A percentile compares a stretch with the other conserved stretches of the same genome.
Conservation (phyloP, 2,113 vertebrate species). For the Poicephalus meyeri region DNA sequence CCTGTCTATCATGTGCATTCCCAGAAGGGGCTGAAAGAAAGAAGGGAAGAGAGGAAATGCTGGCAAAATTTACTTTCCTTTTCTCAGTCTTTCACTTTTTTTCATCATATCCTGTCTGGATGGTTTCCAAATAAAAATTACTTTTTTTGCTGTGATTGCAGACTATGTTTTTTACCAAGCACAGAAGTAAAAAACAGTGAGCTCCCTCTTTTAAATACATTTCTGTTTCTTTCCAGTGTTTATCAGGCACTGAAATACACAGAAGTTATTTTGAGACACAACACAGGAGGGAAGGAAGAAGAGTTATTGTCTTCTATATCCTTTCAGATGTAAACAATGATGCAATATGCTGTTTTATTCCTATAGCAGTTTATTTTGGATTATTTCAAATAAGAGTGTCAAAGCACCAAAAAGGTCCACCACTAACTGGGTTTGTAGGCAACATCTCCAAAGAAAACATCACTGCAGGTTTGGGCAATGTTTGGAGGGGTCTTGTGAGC, state of each 20-base stretch:
- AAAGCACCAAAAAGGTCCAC: not conserved
- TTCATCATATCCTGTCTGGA: not conserved
- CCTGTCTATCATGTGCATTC: not conserved
- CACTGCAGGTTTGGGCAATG: not conserved
- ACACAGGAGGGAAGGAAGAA: not conserved
- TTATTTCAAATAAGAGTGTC: not conserved
- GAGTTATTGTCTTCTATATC: not conserved
- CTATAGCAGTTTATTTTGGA: not conserved
- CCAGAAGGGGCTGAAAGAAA: not conserved
- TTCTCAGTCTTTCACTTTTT: not conserved
- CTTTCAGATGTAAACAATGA: not conserved
- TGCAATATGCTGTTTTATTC: not conserved
- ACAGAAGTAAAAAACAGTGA: not conserved
- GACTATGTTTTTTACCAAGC: not conserved
- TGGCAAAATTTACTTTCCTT: not conserved
- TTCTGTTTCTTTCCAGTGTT: not conserved
- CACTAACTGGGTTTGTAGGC: not conserved
- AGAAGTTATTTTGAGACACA: not conserved
- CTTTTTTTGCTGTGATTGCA: not conserved
- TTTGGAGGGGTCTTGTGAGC: not conserved
- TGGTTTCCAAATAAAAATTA: not conserved
- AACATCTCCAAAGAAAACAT: not conserved
- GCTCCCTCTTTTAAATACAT: not conserved
- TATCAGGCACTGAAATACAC: not conserved
- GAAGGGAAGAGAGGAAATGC: not conserved